These are phyloP conservation scores for Hyles euphorbiae DNA, from an alignment of 1,140 invertebrate species.

Conservation along the genomic window DNA sequence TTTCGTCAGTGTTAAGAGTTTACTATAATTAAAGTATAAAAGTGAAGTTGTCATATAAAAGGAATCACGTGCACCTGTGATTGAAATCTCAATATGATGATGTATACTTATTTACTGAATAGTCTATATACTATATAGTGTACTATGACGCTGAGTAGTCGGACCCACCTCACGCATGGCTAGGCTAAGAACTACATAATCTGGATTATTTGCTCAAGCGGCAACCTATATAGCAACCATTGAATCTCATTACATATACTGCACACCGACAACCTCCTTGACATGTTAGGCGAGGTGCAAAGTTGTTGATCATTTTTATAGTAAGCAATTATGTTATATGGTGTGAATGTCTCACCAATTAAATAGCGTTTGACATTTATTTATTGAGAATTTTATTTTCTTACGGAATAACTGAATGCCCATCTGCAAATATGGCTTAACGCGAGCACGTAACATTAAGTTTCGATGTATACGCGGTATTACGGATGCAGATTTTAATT, in stretches of 20 bases:
- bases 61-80: conserved; percentile 45
- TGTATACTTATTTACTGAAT: conserved; percentile 30
- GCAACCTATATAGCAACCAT: conserved; percentile 62
- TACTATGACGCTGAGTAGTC: conserved; percentile 45
- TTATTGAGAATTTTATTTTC: conserved; percentile 76
- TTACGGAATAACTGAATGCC: conserved; percentile 61
- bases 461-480: conserved; percentile 9
- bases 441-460: conserved; percentile 33
- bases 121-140: conserved; percentile 10
- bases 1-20: conserved; percentile 51
- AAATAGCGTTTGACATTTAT: conserved; percentile 72
- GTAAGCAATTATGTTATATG: conserved; percentile 73
- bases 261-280: conserved; percentile 49
- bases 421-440: conserved; percentile 72
- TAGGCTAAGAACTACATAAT: conserved; percentile 59
- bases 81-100: conserved; percentile 32
- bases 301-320: conserved; percentile 74
- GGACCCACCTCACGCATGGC: conserved; percentile 66
- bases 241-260: conserved; percentile 69
- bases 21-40: conserved; percentile 36
- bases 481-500: conserved; percentile 2
- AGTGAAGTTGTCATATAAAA: conserved; percentile 38
- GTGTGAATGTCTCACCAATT: conserved; percentile 67
- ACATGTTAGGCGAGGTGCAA: conserved; percentile 62
- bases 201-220: conserved; percentile 71